Base-by-base conservation (phyloP, 92 coral and sea anemone species). In the Epizoanthus scotinus region DNA sequence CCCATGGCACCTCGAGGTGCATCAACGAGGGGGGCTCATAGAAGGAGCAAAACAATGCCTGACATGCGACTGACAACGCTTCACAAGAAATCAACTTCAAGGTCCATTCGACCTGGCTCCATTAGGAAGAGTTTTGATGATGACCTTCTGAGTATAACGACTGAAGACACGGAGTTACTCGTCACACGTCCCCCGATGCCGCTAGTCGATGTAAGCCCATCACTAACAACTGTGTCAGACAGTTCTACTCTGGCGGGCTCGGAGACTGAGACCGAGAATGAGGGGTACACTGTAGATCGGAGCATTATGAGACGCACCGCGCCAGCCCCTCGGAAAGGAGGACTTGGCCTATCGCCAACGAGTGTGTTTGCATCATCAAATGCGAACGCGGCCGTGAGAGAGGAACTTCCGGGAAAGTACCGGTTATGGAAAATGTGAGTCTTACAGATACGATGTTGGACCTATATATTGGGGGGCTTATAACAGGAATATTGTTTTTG, bases 151-250 rank as follows among this genome's bases (percentile, higher is more conserved):
- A 92, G 94, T 66, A 44, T 86, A 27, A 86, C 86, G 9, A 92
- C 98, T 9, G 91, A 86, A 47, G 97, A 93, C 81, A 96, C 99
- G 8, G 98, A 96, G 71, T 77, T 78, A 57, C 84, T 96, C 2
- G 86, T 96, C 61, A 91, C 91, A 63, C 91, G 84, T 61, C 99
- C 99, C 15, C 87, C 99, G 12, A 93, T 96, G 99, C 99, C 98
- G 25, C 57, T 96, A 49, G 90, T 96, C 26, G 98, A 93, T 56
- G 99, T 77, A 15, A 96, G 98, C 57, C 99, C 99, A 2, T 96
- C 99, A 3, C 80, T 93, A 63, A 91, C 96, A 3, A 91, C 99
- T 63, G 94, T 92, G 44, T 92, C 97, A 17, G 98, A 93, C 63
- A 91, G 94, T 80, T 94, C 89, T 49, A 93, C 96, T 21, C 20